A percentile compares a stretch with the other conserved stretches of the same genome.
Conservation (phyloP, 2,888 invertebrate species). For the Melipona bicolor region DNA sequence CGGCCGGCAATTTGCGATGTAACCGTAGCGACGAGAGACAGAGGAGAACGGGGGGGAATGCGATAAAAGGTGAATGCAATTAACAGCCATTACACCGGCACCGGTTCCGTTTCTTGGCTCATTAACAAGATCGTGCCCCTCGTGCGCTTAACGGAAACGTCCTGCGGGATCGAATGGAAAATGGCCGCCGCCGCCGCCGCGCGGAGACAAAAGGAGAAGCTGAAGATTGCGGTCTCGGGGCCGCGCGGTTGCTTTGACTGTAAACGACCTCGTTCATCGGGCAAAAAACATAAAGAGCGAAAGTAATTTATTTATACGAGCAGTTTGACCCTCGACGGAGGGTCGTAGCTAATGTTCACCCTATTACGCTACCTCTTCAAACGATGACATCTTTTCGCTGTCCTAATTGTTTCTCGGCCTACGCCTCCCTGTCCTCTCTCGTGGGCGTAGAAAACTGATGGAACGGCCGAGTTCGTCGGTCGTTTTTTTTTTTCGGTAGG, state of each 20-base stretch:
- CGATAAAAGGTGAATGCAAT: constrained; percentile 21
- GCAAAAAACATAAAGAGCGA: constrained; percentile 49
- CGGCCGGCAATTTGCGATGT: background rate
- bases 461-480: background rate
- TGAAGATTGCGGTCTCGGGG: constrained; percentile 33
- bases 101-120: constrained; percentile 24
- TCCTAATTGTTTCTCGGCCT: constrained; percentile 29
- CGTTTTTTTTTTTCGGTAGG: background rate
- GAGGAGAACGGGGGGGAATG: background rate
- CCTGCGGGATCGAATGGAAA: constrained; percentile 18
- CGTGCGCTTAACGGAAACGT: constrained; percentile 28
- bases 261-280: constrained; percentile 48
- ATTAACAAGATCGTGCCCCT: constrained; percentile 32
- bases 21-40: background rate
- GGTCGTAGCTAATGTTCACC: constrained; percentile 47
- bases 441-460: too few species aligned
- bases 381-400: constrained; percentile 40
- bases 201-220: constrained; percentile 16
- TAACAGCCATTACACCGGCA: constrained; percentile 28
- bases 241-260: constrained; percentile 27
- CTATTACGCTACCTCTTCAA: constrained; percentile 44
- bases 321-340: constrained; percentile 16
- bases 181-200: background rate
- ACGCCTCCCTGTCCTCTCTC: background rate
- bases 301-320: constrained; percentile 67